These are phyloP conservation scores for Grammomys dolichurus DNA, from an alignment of 2,113 vertebrate species.

Conservation along the genomic window DNA sequence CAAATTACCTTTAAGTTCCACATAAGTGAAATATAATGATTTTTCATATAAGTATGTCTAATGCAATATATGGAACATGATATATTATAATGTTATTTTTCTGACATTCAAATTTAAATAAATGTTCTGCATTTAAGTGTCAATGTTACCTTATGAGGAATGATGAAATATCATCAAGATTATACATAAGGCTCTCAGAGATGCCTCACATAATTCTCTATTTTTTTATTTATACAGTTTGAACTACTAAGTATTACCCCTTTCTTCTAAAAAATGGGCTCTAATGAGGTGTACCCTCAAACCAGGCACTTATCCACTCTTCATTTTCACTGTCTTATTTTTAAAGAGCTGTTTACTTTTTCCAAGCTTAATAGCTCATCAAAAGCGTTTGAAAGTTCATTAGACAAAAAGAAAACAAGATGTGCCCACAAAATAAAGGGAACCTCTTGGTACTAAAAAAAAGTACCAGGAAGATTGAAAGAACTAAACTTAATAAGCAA, in stretches of 20 bases:
- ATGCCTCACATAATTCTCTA: background rate
- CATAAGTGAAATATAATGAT: background rate
- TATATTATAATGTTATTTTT: constrained; percentile 13
- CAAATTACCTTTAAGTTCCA: constrained; percentile 13
- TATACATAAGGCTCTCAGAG: background rate
- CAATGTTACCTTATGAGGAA: background rate
- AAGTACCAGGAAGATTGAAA: background rate
- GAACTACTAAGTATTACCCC: background rate
- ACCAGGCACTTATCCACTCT: background rate
- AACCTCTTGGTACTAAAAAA: constrained; percentile 42
- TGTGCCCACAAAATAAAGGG: constrained; percentile 51
- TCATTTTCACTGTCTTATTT: constrained; percentile 17
- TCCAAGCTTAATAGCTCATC: constrained; percentile 42
- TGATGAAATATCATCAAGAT: background rate
- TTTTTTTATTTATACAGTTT: background rate
- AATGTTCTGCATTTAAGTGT: background rate
- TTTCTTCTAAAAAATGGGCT: background rate
- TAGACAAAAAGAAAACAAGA: constrained; percentile 59
- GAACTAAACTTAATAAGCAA: constrained; percentile 57
- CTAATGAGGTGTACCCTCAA: background rate
- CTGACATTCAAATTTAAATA: constrained; percentile 41
- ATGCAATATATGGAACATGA: background rate
- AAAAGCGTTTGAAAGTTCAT: constrained; percentile 61
- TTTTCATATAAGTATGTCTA: constrained; percentile 11
- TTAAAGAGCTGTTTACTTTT: constrained; percentile 23